Evolutionary conservation across 2,888 invertebrate genomes (phyloP), one percentile per base, ranked within the genome.

Genomic region (Nephrocerus scutellatus): DNA sequence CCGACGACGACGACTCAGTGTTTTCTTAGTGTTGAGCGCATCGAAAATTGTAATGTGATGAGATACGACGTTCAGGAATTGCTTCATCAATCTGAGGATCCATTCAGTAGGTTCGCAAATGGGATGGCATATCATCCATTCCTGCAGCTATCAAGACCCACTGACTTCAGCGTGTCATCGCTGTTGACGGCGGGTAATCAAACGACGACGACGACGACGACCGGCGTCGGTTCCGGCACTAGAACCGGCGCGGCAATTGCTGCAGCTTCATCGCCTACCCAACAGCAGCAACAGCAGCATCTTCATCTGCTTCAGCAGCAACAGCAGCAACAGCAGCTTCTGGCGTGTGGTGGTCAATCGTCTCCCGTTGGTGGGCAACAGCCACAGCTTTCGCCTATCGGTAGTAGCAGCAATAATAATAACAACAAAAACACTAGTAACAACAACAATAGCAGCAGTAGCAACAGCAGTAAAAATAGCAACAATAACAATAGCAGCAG

Each of bases 121-220:
- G 68, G 68, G 66, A 85, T 85, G 82, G 86, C 80, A 70, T 84
- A 86, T 75, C 82, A 86, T 72, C 86, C 85, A 70, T 80, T 80
- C 66, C 77, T 91, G 74, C 85, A 89, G 74, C 82, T 87, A 72
- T 84, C 86, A 68, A 75, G 89, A 70, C 88, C 87, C 72, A 87
- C 89, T 69, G 90, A 90, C 76, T 89, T 90, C 76, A 86, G 86
- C 76, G 88, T 90, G 66, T 87, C 86, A 62, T 87, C 87, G 69
- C 77, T 90, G 74, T 78, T 90, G 70, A 87, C 85, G 68, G 84
- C 85, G 57, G 81, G 76, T 68, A 79, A 59, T 54, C 53, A 53
- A 23, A 24, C 41, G 33, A 33, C 43, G 25, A 33, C 36, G 25
- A 45, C 42, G 44, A 45, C 47, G 43, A 25, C 46, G 41, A 31